These are phyloP conservation scores for Lasioglossum leucozonium DNA, from an alignment of 2,888 invertebrate species.

Conservation along the genomic window DNA sequence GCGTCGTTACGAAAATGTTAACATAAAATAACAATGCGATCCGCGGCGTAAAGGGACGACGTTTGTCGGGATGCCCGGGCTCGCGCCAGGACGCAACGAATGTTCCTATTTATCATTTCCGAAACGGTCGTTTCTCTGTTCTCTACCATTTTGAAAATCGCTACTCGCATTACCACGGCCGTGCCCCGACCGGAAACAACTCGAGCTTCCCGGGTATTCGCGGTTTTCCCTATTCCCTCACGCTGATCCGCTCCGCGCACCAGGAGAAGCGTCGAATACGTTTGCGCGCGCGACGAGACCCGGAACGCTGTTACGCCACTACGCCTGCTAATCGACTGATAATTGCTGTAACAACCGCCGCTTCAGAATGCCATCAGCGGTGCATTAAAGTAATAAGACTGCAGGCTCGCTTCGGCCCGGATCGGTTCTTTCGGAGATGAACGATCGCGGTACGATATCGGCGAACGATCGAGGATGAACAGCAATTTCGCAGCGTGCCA, in stretches of 20 bases:
- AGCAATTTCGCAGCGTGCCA: constrained; percentile 17
- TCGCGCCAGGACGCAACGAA: constrained; percentile 47
- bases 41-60: constrained; percentile 32
- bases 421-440: constrained; percentile 34
- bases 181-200: constrained; percentile 66
- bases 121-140: constrained; percentile 53
- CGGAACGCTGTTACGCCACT: constrained; percentile 44
- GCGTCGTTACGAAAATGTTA: constrained; percentile 17
- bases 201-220: constrained; percentile 69
- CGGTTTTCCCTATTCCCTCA: constrained; percentile 54
- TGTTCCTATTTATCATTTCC: constrained; percentile 62
- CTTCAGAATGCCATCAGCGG: constrained; percentile 57
- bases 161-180: constrained; percentile 62
- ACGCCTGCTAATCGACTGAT: constrained; percentile 65
- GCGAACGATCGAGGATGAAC: neutral
- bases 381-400: constrained; percentile 61
- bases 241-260: constrained; percentile 40
- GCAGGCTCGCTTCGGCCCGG: constrained; percentile 13
- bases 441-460: constrained; percentile 20
- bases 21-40: constrained; percentile 29
- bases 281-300: constrained; percentile 57
- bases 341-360: constrained; percentile 57
- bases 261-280: constrained; percentile 46
- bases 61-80: constrained; percentile 36
- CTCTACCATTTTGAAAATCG: constrained; percentile 69